These are phyloP conservation scores for Vidua chalybeata DNA, from an alignment of 2,113 vertebrate genomes.

Conservation along the genomic window DNA sequence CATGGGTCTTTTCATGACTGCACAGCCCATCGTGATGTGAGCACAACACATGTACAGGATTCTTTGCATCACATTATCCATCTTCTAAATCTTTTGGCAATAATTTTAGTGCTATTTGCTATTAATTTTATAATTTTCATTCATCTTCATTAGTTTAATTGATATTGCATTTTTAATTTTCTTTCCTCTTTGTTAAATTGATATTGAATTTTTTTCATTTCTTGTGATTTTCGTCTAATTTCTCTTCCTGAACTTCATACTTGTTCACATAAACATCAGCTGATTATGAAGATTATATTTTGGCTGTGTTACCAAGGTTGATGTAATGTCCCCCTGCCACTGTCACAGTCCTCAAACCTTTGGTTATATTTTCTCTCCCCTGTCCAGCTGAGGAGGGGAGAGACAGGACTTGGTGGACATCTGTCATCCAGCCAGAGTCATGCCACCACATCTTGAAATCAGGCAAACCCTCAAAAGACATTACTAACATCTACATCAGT, in stretches of 20 bases:
- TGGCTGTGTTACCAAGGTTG: neutral
- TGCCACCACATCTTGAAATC: neutral
- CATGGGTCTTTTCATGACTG: neutral
- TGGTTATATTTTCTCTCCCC: neutral
- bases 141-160: neutral
- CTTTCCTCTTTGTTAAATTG: neutral
- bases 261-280: neutral
- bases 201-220: neutral
- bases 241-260: neutral
- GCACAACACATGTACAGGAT: neutral
- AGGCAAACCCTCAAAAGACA: neutral
- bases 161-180: neutral
- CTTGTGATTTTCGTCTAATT: neutral
- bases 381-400: neutral
- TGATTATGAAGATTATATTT: neutral
- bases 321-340: neutral
- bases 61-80: neutral
- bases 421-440: neutral
- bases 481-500: neutral
- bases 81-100: neutral
- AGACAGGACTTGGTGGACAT: neutral
- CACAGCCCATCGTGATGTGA: neutral
- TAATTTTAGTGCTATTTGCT: neutral
- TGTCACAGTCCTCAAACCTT: neutral
- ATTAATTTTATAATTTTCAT: neutral